A percentile compares a stretch with the other conserved stretches of the same genome.
These are phyloP conservation scores for Psittacula echo DNA, from an alignment of 2,797 vertebrate species.

Conservation along the genomic window DNA sequence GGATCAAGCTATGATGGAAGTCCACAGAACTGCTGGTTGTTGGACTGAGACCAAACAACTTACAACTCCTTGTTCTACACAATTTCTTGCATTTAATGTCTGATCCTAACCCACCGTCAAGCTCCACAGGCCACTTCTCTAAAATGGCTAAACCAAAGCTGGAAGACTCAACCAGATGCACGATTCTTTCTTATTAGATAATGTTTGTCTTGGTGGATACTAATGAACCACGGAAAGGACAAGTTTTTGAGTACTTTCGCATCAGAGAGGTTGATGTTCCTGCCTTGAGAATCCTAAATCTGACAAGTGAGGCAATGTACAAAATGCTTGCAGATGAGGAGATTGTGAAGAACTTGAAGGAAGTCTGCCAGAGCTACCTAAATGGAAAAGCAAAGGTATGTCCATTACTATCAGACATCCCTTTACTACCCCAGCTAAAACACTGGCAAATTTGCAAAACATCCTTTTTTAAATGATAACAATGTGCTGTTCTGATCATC, in stretches of 20 bases:
- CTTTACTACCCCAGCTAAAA: background rate
- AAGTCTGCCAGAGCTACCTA: constrained; percentile 85
- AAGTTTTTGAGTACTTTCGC: constrained; percentile 88
- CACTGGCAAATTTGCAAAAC: background rate
- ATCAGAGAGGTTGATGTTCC: constrained; percentile 83
- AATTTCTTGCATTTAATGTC: background rate
- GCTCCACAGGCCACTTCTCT: background rate
- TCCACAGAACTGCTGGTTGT: background rate
- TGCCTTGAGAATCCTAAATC: constrained; percentile 86
- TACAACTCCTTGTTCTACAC: background rate
- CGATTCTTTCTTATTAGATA: constrained; percentile 75
- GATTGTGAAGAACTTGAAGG: constrained; percentile 75
- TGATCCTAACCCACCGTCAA: background rate
- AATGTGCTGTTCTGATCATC: background rate
- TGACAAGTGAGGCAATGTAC: constrained; percentile 85
- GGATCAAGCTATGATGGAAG: background rate
- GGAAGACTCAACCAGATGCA: background rate
- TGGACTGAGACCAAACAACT: background rate
- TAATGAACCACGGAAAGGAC: constrained; percentile 84
- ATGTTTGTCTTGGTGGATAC: constrained; percentile 87
- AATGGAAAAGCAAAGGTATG: constrained; percentile 88
- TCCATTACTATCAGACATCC: background rate
- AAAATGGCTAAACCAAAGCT: background rate
- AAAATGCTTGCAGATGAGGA: constrained; percentile 87
- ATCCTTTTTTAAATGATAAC: background rate